Conservation (phyloP, 2,888 invertebrate species). For the Drosophila anceps region DNA sequence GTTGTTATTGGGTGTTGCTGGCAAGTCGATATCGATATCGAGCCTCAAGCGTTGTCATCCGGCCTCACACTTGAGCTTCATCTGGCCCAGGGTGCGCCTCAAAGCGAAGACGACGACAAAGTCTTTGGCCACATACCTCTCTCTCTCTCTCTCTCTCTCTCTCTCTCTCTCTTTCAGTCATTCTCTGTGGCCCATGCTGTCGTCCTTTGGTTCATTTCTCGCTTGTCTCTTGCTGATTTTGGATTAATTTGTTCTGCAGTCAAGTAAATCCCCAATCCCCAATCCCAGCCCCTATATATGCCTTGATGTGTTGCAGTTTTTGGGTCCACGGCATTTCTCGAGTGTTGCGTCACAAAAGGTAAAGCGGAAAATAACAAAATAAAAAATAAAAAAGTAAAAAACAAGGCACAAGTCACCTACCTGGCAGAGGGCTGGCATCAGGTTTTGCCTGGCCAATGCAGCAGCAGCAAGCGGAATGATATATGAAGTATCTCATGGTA, state of each 20-base stretch:
- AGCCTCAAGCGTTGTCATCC: slow-evolving; percentile 66
- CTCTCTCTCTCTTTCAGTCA: slow-evolving; percentile 4
- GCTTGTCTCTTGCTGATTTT: slow-evolving; percentile 82
- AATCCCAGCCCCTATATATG: slow-evolving; percentile 52
- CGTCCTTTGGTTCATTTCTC: slow-evolving; percentile 49
- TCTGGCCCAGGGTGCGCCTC: slow-evolving; percentile 65
- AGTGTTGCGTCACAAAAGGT: slow-evolving; percentile 74
- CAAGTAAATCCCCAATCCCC: slow-evolving; percentile 73
- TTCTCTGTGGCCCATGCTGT: slow-evolving; percentile 38
- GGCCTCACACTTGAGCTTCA: slow-evolving; percentile 67
- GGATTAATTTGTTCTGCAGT: slow-evolving; percentile 83
- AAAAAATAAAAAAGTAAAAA: slow-evolving; percentile 34
- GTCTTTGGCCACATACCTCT: slow-evolving; percentile 9
- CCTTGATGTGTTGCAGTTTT: slow-evolving; percentile 52
- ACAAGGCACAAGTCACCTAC: slow-evolving; percentile 69
- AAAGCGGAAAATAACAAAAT: slow-evolving; percentile 30
- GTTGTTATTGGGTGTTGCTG: slow-evolving; percentile 75
- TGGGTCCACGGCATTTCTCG: slow-evolving; percentile 38
- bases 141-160: neutral
- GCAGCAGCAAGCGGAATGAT: slow-evolving; percentile 72
- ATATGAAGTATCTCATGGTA: slow-evolving; percentile 85
- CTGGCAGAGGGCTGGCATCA: slow-evolving; percentile 66
- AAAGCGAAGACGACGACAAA: slow-evolving; percentile 48
- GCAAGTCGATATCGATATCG: slow-evolving; percentile 66
- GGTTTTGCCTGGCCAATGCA: slow-evolving; percentile 51